Evolutionary conservation across 2,797 vertebrate genomes (phyloP), one percentile per base, ranked within the genome.

Genomic region (Moxostoma hubbsi): DNA sequence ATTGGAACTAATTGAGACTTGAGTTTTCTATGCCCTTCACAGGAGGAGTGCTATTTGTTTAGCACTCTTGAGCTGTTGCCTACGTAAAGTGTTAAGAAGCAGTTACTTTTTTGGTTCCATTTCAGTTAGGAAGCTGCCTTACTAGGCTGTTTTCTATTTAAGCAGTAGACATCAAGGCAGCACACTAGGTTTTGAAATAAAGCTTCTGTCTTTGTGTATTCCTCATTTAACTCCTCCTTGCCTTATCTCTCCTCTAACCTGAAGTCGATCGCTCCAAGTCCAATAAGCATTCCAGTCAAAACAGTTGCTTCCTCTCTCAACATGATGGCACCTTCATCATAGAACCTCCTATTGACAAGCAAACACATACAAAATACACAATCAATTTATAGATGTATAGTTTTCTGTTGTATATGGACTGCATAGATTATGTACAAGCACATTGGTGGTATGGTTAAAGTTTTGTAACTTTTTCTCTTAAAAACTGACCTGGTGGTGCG

Each of bases 241-340:
- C 8, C 6, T 53, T 36, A 9, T 50, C 18, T 15, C 11, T 50
- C n/a, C 5, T 58, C 83, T 80, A 82, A 96, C 95, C 95, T 96
- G 91, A 96, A 96, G 83, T 96, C 95, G 6, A 96, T 96, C 74
- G 95, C 94, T 0, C 95, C 94, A 51, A 96, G 92, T 63, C 95
- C 95, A 0, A 96, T 95, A 67, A 96, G 91, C 95, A 96, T 96
- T 68, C 95, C 95, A 0, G 93, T 95, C 82, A 96, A 94, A 58
- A 96, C 93, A 0, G 92, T 93, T 64, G 95, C 93, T 85, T 96
- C 95, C 24, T 96, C 95, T 59, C 95, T 84, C 79, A 96, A 88
- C 91, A 96, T 93, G 86, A 96, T 96, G 83, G 95, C 95, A 13
- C 95, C 95, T 0, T 95, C 95, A 0, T 95, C 95, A 0, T 96